Evolutionary conservation across 2,888 invertebrate species (phyloP), one percentile per base, ranked within the genome.

Genomic region (Nomada flava): DNA sequence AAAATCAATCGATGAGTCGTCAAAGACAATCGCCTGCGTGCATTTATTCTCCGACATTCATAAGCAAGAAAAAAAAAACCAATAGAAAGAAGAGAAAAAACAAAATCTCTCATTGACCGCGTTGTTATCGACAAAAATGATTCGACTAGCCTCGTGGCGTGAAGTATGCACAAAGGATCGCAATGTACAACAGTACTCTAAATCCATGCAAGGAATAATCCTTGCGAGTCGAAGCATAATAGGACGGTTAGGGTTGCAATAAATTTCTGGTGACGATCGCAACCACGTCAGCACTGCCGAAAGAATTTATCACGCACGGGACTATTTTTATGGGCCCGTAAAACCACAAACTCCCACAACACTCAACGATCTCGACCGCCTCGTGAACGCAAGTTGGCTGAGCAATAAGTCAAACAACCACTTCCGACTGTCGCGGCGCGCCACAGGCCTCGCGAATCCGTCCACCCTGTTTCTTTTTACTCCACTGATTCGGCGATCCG

Each of bases 301-400:
- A 68, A 69, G 47, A 64, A 78, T 65, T 64, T 81, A 81, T 53
- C 36, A 2, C 47, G 36, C 44, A 36, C 15, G 26, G 63, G 63
- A 53, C 60, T 79, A 67, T 79, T 72, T 76, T 71, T 67, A 77
- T n/a, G 15, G 42, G 36, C 10, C 3, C 20, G 64, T 69, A 60
- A 50, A 60, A n/a, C 59, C 23, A 55, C 44, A 42, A 53, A 68
- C 13, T 36, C 26, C 57, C 20, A 11, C 10, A 53, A 13, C 10
- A 53, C 13, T 13, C 42, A 15, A 59, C 36, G 15, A 29, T 71
- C 55, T 55, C 42, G 20, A 18, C 13, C 9, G n/a, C 20, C 59
- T 18, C 10, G 57, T 50, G 42, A 20, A 47, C 57, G 23, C 65
- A 15, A 15, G 47, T 47, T 70, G 47, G 36, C 15, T 18, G n/a